Evolutionary conservation across 2,113 vertebrate genomes (phyloP).

Genomic region (Chiloscyllium plagiosum): DNA sequence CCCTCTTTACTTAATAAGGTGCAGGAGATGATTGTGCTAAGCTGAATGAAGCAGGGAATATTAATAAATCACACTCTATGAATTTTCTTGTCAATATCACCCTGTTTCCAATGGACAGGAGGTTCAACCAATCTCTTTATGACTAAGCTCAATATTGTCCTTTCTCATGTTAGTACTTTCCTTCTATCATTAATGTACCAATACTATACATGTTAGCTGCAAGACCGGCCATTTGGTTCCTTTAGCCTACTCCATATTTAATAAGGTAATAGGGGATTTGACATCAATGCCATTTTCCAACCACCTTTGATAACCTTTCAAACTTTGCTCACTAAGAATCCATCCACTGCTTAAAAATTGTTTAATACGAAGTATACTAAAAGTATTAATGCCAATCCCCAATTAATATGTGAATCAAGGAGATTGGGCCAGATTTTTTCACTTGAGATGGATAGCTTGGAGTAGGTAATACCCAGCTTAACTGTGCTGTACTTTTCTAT

Average conservation of each 20-base stretch:
- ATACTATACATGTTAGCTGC: too few relatives aligned
- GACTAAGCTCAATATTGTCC: background rate
- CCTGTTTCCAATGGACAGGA: background rate
- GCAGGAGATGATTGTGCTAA: background rate
- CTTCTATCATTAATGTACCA: too few relatives aligned
- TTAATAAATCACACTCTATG: background rate
- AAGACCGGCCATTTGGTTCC: too few relatives aligned
- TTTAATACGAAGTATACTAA: background rate
- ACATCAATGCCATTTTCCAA: too few relatives aligned
- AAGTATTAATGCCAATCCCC: background rate
- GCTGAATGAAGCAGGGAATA: background rate
- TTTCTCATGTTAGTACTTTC: background rate
- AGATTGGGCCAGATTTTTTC: background rate
- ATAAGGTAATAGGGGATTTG: too few relatives aligned
- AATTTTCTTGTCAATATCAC: background rate
- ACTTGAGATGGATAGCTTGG: too few relatives aligned
- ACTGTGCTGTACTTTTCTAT: too few relatives aligned
- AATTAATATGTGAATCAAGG: background rate
- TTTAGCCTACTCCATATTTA: too few relatives aligned
- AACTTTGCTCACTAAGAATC: too few relatives aligned
- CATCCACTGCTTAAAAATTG: background rate
- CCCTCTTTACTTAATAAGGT: background rate
- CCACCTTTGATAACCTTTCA: too few relatives aligned
- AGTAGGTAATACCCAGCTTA: too few relatives aligned
- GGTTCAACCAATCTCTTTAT: background rate